phyloP scores from a whole-genome alignment of 2,797 vertebrate species.

The Anguilla obscura region DNA sequence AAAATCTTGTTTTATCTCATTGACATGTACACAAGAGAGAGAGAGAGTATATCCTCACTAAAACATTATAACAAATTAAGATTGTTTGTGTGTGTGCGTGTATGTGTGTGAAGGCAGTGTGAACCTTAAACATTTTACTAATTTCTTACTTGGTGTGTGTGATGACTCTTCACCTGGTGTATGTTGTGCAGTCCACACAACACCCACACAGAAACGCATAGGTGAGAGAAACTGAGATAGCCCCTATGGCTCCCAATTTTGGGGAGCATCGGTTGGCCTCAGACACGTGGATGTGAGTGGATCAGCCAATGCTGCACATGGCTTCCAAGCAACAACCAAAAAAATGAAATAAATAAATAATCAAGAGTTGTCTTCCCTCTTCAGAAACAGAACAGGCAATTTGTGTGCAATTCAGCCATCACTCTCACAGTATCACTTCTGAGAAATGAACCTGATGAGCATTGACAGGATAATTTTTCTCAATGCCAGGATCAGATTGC shows the following conservation, averaged over 20 bases:
- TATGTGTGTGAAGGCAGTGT: background rate
- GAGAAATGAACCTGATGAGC: background rate
- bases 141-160: background rate
- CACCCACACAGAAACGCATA: background rate
- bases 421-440: background rate
- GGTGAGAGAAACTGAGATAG: background rate
- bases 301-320: background rate
- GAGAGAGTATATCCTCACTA: background rate
- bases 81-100: background rate
- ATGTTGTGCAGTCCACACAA: background rate
- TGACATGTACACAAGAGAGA: background rate
- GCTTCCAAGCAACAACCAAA: background rate
- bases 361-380: background rate
- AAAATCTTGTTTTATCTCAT: too few relatives aligned
- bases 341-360: background rate
- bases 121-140: background rate
- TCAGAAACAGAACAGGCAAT: background rate
- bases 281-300: background rate
- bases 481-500: background rate
- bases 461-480: background rate
- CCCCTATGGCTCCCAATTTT: background rate
- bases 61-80: too few relatives aligned
- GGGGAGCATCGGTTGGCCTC: conserved; percentile 14
- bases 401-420: background rate
- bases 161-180: background rate